Percentiles rank a stretch among this genome's conserved stretches.
Evolutionary conservation across 2,113 vertebrate genomes (phyloP).

Genomic region (Microcebus tavaratra): DNA sequence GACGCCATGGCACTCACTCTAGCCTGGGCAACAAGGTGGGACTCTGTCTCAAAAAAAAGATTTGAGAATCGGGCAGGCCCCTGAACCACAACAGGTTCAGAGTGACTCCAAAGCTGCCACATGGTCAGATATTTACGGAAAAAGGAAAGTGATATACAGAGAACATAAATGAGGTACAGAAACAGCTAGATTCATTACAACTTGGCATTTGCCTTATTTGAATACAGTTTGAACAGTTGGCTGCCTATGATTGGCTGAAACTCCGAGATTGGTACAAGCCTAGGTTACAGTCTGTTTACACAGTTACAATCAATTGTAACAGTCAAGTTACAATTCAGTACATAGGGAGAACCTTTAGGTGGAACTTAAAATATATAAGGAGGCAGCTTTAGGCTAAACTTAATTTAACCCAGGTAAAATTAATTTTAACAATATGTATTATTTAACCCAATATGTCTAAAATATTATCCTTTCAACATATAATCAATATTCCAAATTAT

Average conservation of each 20-base stretch:
- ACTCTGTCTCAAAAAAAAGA: neutral
- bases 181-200: neutral
- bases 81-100: no score
- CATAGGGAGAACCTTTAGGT: neutral
- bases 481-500: neutral
- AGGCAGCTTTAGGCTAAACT: neutral
- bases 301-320: neutral
- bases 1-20: no score
- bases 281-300: neutral
- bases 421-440: neutral
- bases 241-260: neutral
- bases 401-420: neutral
- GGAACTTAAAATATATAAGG: neutral
- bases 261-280: neutral
- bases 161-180: neutral
- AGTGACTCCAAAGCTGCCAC: no score
- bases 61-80: neutral
- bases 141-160: neutral
- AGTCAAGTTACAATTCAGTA: neutral
- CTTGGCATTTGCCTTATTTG: neutral
- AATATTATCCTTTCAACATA: neutral
- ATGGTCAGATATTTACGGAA: no score
- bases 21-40: no score
- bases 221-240: neutral
- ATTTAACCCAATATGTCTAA: neutral